Evolutionary conservation across 2,888 invertebrate genomes (phyloP), one percentile per base, ranked within the genome.

Genomic region (Corbicula japonica): DNA sequence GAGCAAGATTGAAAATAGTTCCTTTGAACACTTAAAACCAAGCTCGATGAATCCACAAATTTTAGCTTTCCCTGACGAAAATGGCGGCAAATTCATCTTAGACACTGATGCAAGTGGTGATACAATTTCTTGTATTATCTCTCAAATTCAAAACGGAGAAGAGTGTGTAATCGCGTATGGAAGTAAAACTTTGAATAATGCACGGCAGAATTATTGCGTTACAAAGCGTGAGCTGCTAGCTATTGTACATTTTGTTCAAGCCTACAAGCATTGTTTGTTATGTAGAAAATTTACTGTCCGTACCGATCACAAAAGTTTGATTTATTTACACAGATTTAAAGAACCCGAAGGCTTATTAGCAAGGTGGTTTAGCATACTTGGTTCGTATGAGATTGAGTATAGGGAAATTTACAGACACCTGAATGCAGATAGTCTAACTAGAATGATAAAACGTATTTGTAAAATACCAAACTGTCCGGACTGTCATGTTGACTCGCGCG

Each of bases 311-410:
- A 50, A 50, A 46, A 21, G 50, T 12, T 35, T 73, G 21, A 30
- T 30, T 5, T 44, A 52, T 52, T 52, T 65, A 15, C 30, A 54
- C 15, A 56, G 28, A 12, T 65, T 73, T 23, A 54, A 56, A 38
- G 72, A 73, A 26, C 72, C 72, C 3, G 35, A 63, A 30, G 72
- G 72, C 26, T 48, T 65, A 28, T 15, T 73, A 26, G 72, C 65
- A n/a, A 34, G 72, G 1, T 73, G 52, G 66, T n/a, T 68, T 38
- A 32, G 23, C 44, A 30, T 68, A 12, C 28, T 60, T 28, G 68
- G 32, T 8, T 18, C 58, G 23, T 73, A 58, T 34, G 65, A 73
- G 15, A 58, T 73, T 1, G 6, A 44, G 6, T 73, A 48, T 15
- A 34, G 65, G 3, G 30, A 34, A 26, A 66, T 65, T 32, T 30